Percentiles rank a stretch among this genome's conserved stretches.
Conservation (phyloP, 2,113 vertebrate species). For the Amblyopsis rosae region DNA sequence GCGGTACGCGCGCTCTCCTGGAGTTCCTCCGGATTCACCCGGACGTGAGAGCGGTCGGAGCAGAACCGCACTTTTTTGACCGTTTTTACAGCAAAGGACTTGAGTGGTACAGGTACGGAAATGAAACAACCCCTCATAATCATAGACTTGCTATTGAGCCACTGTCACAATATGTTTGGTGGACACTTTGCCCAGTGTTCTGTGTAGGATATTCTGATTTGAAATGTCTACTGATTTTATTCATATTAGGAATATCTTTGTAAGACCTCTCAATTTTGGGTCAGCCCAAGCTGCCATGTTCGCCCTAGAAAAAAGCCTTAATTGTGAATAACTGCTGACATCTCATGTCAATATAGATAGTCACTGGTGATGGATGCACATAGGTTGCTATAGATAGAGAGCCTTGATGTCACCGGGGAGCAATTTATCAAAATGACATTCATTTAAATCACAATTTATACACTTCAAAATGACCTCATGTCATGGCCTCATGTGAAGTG, state of each 20-base stretch:
- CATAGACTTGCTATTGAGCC: no score
- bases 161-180: no score
- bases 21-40: constrained; percentile 82
- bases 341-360: constrained; percentile 40
- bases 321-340: constrained; percentile 31
- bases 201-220: no score
- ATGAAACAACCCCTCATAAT: background rate
- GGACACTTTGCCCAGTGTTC: no score
- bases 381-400: constrained; percentile 38
- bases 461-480: constrained; percentile 27
- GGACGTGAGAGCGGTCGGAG: constrained; percentile 80
- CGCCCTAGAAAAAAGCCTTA: constrained; percentile 10
- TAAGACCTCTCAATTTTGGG: background rate
- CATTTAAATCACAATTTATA: constrained; percentile 50
- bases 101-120: constrained; percentile 78
- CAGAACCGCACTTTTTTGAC: constrained; percentile 81
- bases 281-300: constrained; percentile 20
- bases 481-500: constrained; percentile 1
- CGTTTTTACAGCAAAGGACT: constrained; percentile 75
- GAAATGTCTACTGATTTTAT: no score
- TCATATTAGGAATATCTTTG: no score
- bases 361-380: no score
- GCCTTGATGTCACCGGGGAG: constrained; percentile 31
- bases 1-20: constrained; percentile 80
- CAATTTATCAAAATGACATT: constrained; percentile 55